Base-by-base conservation (phyloP, 2,113 vertebrate species). In the Chaenocephalus aceratus region DNA sequence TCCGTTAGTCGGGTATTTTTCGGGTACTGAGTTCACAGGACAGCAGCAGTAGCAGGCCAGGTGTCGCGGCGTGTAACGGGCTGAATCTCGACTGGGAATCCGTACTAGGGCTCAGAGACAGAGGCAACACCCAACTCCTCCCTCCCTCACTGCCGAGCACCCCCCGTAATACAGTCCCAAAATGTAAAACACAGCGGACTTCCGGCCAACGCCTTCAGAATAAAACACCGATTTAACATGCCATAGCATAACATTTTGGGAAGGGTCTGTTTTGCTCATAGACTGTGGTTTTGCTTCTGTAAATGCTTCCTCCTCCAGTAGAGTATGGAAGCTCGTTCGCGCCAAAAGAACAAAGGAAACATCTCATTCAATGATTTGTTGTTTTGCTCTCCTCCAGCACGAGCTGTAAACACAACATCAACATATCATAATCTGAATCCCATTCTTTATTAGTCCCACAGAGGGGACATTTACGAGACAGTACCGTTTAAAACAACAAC, bases 71-170 rank as follows among this genome's bases (percentile, higher is more conserved):
- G 70, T 10, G 26, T 48, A 46, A 46, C 26, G 16, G 63, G 6
- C 51, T 61, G 8, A n/a, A 58, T 14, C 58, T 41, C 15, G 12
- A 72, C 16, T 41, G 23, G 18, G 48, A 49, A 10, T 9, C 62
- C 51, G 26, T 53, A 60, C 30, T 72, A 13, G 4, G 18, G 65
- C 59, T 80, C 36, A 2, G 62, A 80, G 51, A 84, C 62, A 11
- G 41, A 87, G 94, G 86, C 92, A 91, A 94, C 94, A 93, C 95
- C 94, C 94, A 94, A 75, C 75, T 76, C 65, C 86, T 53, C 86
- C 83, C 74, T 70, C 86, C 74, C 65, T n/a, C 66, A 0, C 23
- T 10, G 23, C 2, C n/a, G 5, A 11, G 13, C 66, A 4, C 16
- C 46, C 53, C 21, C 2, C 3, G 10, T 3, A 12, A 41, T 46